These are phyloP conservation scores for Emydura subglobosa DNA, from an alignment of 2,113 vertebrate species.

Conservation along the genomic window DNA sequence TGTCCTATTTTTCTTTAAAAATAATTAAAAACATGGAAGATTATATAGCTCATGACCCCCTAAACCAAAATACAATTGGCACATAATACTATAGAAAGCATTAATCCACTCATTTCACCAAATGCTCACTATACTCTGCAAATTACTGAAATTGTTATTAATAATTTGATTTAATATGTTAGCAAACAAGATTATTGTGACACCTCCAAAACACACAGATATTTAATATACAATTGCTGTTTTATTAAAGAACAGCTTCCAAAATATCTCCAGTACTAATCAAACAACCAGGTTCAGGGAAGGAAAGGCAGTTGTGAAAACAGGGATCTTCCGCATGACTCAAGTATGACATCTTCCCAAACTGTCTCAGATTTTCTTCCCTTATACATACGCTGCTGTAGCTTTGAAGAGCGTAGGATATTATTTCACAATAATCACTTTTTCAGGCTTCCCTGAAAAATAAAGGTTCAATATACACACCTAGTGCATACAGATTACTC, in stretches of 20 bases:
- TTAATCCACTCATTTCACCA: not conserved
- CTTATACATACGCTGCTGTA: not conserved
- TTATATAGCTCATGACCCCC: not conserved
- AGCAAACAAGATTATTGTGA: not conserved
- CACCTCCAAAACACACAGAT: not conserved
- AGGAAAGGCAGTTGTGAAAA: not conserved
- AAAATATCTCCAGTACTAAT: not conserved
- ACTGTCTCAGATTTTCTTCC: not conserved
- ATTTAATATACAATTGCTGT: not conserved
- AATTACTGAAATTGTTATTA: not conserved
- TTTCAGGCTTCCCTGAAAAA: not conserved
- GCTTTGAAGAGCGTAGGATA: not conserved
- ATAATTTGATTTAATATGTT: not conserved
- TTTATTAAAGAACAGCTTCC: not conserved
- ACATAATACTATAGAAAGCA: not conserved
- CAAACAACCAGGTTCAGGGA: not conserved
- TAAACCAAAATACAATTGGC: not conserved
- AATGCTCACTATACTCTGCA: not conserved
- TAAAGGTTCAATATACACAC: not conserved
- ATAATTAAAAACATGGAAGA: not conserved
- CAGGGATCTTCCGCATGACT: fast-evolving
- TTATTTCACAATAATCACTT: not conserved
- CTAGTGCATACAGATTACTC: not conserved
- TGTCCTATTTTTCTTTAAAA: not conserved
- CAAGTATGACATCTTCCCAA: not conserved